Conservation (phyloP, 2,888 invertebrate genomes). For the Ornithoptera alexandrae region DNA sequence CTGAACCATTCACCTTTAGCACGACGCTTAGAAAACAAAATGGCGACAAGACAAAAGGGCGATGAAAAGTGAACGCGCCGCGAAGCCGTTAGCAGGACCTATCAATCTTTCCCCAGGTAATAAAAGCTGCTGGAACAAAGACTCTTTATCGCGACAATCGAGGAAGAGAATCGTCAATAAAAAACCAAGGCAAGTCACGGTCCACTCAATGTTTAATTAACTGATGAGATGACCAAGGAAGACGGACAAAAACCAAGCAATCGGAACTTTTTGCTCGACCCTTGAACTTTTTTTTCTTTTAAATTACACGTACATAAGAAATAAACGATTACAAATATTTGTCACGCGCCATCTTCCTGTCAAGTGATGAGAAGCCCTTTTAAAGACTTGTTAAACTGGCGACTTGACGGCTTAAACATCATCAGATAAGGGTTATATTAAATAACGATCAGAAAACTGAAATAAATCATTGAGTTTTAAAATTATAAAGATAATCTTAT, state of each 20-base stretch:
- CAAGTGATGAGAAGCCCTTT: constrained; percentile 19
- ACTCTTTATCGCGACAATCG: constrained; percentile 30
- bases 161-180: constrained; percentile 31
- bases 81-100: constrained; percentile 20
- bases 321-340: constrained; percentile 25
- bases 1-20: constrained; percentile 6
- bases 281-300: constrained; percentile 26
- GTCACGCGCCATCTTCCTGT: constrained; percentile 27
- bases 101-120: constrained; percentile 27
- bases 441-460: constrained; percentile 7
- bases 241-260: constrained; percentile 27
- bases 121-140: constrained; percentile 30
- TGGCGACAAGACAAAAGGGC: constrained; percentile 16
- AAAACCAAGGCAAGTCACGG: constrained; percentile 31
- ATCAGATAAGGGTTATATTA: constrained; percentile 22
- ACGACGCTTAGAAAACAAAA: constrained; percentile 13
- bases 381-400: constrained; percentile 24
- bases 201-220: constrained; percentile 31
- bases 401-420: constrained; percentile 17
- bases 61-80: constrained; percentile 10
- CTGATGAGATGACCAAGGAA: constrained; percentile 29
- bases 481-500: constrained; percentile 18
- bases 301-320: constrained; percentile 25
- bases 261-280: constrained; percentile 29
- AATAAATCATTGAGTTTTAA: constrained; percentile 20